Base-by-base conservation (phyloP, 2,113 vertebrate genomes). In the Crotalus tigris region DNA sequence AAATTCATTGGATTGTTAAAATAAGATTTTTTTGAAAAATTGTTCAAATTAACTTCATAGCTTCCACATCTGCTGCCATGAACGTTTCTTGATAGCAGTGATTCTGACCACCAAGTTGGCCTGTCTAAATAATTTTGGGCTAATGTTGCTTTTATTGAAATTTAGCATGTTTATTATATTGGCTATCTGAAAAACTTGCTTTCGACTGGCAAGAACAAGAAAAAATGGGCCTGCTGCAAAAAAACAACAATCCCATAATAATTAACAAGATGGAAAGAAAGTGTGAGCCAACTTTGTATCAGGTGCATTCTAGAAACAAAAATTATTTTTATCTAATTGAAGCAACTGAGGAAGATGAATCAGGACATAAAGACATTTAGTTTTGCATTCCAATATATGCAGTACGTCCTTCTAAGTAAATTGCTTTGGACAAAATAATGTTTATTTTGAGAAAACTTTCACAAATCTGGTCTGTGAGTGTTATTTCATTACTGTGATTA, bases 121-220 rank as follows among this genome's bases (percentile, higher is more conserved):
- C 85, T 6, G 11, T 44, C 0, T 19, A 75, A 9, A 39, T 46
- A 2, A 0, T 13, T 13, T 85, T 92, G 0, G 12, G 81, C 54
- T 92, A 15, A 46, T 93, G 81, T 19, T 17, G 46, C n/a, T 6
- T 64, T 21, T 1, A 1, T 26, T 81, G 69, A 21, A 92, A 11
- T 12, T 24, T 26, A 21, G 4, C 10, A 0, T 0, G 4, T 24
- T 2, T 0, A 6, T 26, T 2, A 29, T 21, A 87, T 91, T 85
- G 93, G 21, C 19, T 4, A 46, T 51, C 92, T 91, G 3, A 54
- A 0, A 61, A 88, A 8, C 33, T 91, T 91, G 44, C 23, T 81
- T 87, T 81, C 64, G 12, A 59, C 33, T 58, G 33, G 90, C 57
- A 92, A 39, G 93, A 94, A 39, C 10, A 1, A 2, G 5, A 29